These are phyloP conservation scores for Machimus atricapillus DNA, from an alignment of 2,888 invertebrate genomes.

Conservation along the genomic window DNA sequence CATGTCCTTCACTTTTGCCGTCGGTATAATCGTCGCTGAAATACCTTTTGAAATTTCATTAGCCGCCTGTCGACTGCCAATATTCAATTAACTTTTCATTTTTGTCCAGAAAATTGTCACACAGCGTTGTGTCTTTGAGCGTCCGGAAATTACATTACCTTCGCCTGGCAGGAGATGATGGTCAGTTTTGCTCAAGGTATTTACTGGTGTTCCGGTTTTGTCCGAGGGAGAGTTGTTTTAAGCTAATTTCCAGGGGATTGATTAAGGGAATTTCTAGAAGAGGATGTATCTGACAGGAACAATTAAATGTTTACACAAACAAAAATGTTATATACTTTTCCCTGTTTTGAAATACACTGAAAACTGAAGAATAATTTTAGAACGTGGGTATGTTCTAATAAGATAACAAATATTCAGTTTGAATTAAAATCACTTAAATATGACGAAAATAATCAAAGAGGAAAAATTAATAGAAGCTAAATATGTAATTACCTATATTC, in stretches of 20 bases:
- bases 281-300: no score
- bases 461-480: no score
- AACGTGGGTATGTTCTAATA: no score
- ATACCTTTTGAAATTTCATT: constrained; percentile 26
- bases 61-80: neutral
- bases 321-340: no score
- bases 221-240: neutral
- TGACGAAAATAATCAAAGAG: no score
- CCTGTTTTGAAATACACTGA: no score
- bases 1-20: neutral
- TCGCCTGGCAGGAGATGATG: neutral
- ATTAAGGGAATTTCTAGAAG: neutral
- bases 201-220: neutral
- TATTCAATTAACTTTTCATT: constrained; percentile 32
- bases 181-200: neutral
- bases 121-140: neutral
- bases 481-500: no score
- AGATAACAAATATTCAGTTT: no score
- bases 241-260: neutral
- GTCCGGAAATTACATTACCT: neutral
- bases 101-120: neutral
- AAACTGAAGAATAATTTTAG: no score
- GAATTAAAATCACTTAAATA: no score
- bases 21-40: neutral
- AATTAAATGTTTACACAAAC: no score